Evolutionary conservation across 1,140 invertebrate species (phyloP), one percentile per base, ranked within the genome.

Genomic region (Drosophila arawakana): DNA sequence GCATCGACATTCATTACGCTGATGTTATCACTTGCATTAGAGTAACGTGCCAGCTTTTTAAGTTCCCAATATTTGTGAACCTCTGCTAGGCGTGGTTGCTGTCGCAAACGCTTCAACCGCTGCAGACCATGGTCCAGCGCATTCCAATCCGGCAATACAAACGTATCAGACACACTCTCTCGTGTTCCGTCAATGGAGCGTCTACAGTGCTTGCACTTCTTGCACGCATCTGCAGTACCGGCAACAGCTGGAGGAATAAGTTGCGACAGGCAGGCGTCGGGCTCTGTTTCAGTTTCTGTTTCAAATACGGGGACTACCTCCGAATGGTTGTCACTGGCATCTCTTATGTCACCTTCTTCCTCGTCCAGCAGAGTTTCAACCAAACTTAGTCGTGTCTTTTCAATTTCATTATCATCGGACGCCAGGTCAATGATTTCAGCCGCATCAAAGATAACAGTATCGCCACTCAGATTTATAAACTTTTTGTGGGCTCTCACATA

Each of bases 321-420:
- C 1, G 13, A 10, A 7, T 47, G 9, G 34, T 54, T 37, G 3
- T 7, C 55, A 58, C 13, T 18, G 3, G 7, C 25, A 43, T 65
- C 21, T 2, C 10, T 35, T 15, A 25, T 35, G 3, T 39, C 15
- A 7, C 13, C 50, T 18, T 78, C 50, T 43, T 76, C 80, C 37
- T 88, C 77, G 41, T 70, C 77, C 63, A 86, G 34, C 68, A 71
- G 59, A 21, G 76, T 86, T 15, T 80, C 88, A n/a, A 86, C 83
- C 67, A 86, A 44, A 25, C 83, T 89, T 0, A 86, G 66, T 9
- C 68, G 66, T 1, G 72, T 78, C 15, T 88, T 74, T 4, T 89
- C 83, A 21, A 89, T 67, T 4, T 69, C 73, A 30, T 47, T 34
- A 8, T 34, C 47, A 41, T 75, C 62, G n/a, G 47, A 4, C 9